Evolutionary conservation across 2,113 vertebrate genomes (phyloP).

Genomic region (Platanista minor): DNA sequence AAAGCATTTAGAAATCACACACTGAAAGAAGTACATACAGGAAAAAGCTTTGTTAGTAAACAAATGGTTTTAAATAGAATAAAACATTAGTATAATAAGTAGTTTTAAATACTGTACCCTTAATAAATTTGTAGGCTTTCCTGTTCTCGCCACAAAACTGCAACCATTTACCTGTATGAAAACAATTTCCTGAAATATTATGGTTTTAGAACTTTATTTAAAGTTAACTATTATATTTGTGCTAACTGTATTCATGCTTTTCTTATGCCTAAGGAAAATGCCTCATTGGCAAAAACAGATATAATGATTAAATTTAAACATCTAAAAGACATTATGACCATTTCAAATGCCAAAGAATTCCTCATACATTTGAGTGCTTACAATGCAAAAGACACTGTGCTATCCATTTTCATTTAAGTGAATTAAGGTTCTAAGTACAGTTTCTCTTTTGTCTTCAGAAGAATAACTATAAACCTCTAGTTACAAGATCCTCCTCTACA

Average conservation of each 20-base stretch:
- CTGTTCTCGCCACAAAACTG: slow-evolving; percentile 83
- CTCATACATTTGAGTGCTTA: neutral
- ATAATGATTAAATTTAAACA: neutral
- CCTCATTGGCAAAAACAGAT: slow-evolving; percentile 1
- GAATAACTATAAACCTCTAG: neutral
- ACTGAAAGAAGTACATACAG: slow-evolving; percentile 69
- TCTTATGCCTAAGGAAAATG: slow-evolving; percentile 12
- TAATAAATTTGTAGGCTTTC: slow-evolving; percentile 81
- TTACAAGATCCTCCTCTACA: neutral
- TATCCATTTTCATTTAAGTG: neutral
- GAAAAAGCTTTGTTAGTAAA: slow-evolving; percentile 72
- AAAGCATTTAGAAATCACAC: slow-evolving; percentile 43
- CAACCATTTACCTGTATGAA: slow-evolving; percentile 92
- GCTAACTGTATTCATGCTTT: neutral
- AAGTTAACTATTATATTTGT: slow-evolving; percentile 39
- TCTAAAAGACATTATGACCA: neutral
- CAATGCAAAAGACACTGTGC: neutral
- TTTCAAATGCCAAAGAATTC: slow-evolving; percentile 45
- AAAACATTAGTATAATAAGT: slow-evolving; percentile 66
- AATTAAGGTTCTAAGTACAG: neutral
- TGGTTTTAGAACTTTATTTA: slow-evolving; percentile 63
- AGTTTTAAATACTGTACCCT: slow-evolving; percentile 90
- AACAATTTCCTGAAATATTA: slow-evolving; percentile 80
- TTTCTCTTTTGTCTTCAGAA: neutral
- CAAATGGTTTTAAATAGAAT: slow-evolving; percentile 66